These are phyloP conservation scores for Phodopus roborovskii DNA, from an alignment of 2,113 vertebrate genomes.

Conservation along the genomic window DNA sequence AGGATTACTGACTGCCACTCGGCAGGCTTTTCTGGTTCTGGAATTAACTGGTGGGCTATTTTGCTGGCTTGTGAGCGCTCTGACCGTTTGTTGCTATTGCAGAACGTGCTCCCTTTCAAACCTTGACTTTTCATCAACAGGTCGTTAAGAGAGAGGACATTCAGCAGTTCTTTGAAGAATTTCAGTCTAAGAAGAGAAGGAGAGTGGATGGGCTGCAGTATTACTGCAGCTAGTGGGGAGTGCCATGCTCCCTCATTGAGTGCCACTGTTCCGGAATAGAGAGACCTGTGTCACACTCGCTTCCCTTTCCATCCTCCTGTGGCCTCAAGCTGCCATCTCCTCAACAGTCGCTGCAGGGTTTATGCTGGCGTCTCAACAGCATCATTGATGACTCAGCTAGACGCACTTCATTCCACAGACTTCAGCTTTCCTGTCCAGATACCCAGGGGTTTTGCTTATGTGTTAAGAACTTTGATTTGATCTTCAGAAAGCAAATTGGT, in stretches of 20 bases:
- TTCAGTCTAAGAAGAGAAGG: conserved; percentile 91
- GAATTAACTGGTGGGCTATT: neutral
- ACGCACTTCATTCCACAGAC: conserved; percentile 40
- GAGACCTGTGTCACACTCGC: conserved; percentile 1
- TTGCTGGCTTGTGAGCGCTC: neutral
- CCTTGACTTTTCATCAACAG: conserved; percentile 81
- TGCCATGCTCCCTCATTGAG: accelerated
- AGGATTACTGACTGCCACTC: neutral
- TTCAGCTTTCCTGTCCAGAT: neutral
- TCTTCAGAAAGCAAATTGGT: conserved; percentile 25
- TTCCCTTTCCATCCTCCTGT: conserved; percentile 45
- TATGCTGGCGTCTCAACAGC: conserved; percentile 27
- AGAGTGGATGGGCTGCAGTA: conserved; percentile 89
- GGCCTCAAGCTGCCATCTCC: conserved; percentile 41
- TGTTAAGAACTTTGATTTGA: conserved; percentile 45
- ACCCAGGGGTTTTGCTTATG: neutral
- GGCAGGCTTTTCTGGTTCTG: neutral
- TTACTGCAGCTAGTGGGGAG: conserved; percentile 88
- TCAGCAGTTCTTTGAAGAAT: conserved; percentile 94
- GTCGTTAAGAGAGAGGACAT: conserved; percentile 94
- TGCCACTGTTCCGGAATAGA: conserved; percentile 67
- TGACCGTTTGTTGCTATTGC: neutral
- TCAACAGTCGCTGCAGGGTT: conserved; percentile 2
- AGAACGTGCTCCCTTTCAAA: neutral
- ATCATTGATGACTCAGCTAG: neutral